phyloP scores from a whole-genome alignment of 23 tunicate genomes.

The Clavelina lepadiformis region DNA sequence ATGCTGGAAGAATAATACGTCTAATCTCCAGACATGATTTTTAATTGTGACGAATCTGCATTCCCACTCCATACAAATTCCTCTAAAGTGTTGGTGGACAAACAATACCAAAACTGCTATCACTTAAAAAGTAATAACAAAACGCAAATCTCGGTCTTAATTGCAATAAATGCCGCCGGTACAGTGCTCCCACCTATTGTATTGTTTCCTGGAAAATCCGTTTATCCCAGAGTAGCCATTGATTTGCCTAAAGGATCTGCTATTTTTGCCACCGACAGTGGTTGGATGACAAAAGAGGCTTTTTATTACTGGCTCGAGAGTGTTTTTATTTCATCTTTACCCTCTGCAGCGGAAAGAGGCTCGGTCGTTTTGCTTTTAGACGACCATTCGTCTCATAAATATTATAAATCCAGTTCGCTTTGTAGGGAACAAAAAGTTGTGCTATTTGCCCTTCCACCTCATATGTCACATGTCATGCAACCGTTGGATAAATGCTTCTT shows the following conservation, averaged over 20 bases:
- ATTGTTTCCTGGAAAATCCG: conserved; percentile 4
- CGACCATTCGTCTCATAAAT: too few relatives aligned
- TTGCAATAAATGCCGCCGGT: not conserved
- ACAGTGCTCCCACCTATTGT: not conserved
- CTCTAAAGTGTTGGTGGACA: not conserved
- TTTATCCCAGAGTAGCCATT: not conserved
- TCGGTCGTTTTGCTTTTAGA: too few relatives aligned
- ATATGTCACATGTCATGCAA: conserved; percentile 2
- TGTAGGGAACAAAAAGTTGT: not conserved
- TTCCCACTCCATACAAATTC: not conserved
- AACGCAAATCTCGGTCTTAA: not conserved
- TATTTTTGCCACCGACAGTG: not conserved
- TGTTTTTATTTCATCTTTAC: not conserved
- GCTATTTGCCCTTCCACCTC: not conserved
- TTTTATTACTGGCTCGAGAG: not conserved
- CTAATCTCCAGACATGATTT: not conserved
- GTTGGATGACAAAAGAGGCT: conserved; percentile 8
- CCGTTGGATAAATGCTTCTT: not conserved
- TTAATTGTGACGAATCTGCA: conserved; percentile 1
- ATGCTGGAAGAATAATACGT: too few relatives aligned
- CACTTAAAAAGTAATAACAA: not conserved
- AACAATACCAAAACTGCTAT: not conserved
- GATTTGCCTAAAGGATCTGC: not conserved
- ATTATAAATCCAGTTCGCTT: too few relatives aligned
- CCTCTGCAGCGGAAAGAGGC: too few relatives aligned